Evolutionary conservation across 2,797 vertebrate genomes (phyloP).

Genomic region (Pantherophis vulpinus): DNA sequence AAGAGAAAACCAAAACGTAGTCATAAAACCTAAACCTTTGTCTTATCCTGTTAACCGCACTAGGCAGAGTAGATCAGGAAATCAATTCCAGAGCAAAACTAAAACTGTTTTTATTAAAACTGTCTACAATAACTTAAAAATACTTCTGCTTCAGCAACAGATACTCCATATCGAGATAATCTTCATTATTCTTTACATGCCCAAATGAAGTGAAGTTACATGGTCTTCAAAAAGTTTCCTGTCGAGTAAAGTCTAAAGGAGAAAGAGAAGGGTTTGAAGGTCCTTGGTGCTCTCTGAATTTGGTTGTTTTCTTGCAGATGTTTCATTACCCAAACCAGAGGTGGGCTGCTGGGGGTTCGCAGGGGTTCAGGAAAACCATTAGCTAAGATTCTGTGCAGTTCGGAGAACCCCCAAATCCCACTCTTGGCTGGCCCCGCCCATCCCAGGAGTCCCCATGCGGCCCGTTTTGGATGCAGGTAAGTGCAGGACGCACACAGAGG

Average conservation of each 20-base stretch:
- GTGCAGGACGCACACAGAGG: no score
- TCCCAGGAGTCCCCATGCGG: no score
- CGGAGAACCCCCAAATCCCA: no score
- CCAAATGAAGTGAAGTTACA: neutral
- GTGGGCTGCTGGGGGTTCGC: no score
- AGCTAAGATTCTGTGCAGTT: no score
- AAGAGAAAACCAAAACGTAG: no score
- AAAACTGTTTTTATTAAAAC: neutral
- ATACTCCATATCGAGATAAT: neutral
- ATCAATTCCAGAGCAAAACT: neutral
- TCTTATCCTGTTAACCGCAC: neutral
- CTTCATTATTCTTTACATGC: neutral
- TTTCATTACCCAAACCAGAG: no score
- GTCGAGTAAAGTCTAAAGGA: neutral
- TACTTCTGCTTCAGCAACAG: neutral
- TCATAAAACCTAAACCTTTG: neutral
- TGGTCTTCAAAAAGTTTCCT: neutral
- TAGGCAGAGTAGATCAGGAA: neutral
- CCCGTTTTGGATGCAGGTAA: no score
- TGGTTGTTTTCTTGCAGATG: no score
- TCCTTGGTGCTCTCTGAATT: no score
- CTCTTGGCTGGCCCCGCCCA: no score
- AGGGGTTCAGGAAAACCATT: no score
- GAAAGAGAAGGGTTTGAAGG: neutral
- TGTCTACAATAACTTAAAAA: neutral